Percentiles rank a stretch among this genome's conserved stretches.
Evolutionary conservation across 1,140 invertebrate genomes (phyloP).

Genomic region (Drosophila navojoa): DNA sequence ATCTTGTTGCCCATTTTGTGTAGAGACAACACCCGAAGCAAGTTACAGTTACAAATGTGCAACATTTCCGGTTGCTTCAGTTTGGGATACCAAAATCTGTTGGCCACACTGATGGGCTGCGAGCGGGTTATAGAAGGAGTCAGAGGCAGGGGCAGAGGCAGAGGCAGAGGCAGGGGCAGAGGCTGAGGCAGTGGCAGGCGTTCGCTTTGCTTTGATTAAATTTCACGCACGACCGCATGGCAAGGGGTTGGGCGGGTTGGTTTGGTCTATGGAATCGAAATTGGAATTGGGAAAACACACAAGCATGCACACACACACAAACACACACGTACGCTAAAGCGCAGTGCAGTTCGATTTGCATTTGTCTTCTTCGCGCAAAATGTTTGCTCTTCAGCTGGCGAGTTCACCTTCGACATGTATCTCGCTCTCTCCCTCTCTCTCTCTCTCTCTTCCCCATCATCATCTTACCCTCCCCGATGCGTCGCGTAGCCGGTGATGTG

Average conservation of each 20-base stretch:
- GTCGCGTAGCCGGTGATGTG: constrained; percentile 59
- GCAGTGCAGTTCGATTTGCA: constrained; percentile 57
- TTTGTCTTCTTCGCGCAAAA: constrained; percentile 54
- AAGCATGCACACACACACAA: neutral
- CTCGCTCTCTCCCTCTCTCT: neutral
- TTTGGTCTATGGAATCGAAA: constrained; percentile 30
- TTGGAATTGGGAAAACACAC: constrained; percentile 20
- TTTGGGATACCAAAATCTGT: constrained; percentile 75
- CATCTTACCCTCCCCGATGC: neutral
- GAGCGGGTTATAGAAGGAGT: constrained; percentile 34
- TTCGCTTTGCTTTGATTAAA: constrained; percentile 73
- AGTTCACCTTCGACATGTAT: constrained; percentile 1
- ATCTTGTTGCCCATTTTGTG: constrained; percentile 27
- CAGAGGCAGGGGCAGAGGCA: neutral
- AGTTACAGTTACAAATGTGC: constrained; percentile 75
- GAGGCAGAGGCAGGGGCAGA: neutral
- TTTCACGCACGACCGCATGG: constrained; percentile 75
- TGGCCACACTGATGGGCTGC: constrained; percentile 67
- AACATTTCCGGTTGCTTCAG: constrained; percentile 76
- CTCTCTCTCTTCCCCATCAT: neutral
- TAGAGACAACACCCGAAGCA: constrained; percentile 31
- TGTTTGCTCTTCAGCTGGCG: constrained; percentile 52
- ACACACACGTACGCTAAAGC: neutral
- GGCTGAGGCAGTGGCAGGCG: neutral
- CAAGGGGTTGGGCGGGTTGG: constrained; percentile 36